Conservation (phyloP, 2,797 vertebrate species). For the Characodon lateralis region DNA sequence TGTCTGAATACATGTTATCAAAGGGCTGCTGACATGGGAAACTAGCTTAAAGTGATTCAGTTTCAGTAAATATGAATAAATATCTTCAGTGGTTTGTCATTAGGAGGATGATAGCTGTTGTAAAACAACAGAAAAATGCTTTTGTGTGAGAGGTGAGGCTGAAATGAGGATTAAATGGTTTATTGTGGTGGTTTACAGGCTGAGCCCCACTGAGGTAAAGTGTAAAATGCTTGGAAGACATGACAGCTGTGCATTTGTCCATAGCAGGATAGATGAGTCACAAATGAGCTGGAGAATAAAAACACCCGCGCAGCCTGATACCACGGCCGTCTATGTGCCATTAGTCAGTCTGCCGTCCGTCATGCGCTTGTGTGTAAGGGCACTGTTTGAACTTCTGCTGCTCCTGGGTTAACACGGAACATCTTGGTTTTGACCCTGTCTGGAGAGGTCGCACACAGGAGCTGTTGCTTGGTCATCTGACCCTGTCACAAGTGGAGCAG, state of each 20-base stretch:
- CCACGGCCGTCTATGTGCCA: conserved; percentile 52
- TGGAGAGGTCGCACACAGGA: conserved; percentile 28
- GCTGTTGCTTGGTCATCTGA: conserved; percentile 37
- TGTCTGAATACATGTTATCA: background rate
- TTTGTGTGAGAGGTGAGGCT: background rate
- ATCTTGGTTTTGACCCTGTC: conserved; percentile 33
- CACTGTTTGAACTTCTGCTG: conserved; percentile 47
- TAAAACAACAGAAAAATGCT: conserved; percentile 4
- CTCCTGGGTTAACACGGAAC: conserved; percentile 21
- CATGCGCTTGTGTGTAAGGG: conserved; percentile 35
- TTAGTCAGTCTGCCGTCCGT: conserved; percentile 54
- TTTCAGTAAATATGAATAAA: conserved; percentile 41
- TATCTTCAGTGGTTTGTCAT: background rate
- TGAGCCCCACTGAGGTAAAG: background rate
- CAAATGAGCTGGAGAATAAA: conserved; percentile 25
- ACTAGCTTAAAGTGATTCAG: conserved; percentile 29
- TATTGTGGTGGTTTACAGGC: background rate
- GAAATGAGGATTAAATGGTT: background rate
- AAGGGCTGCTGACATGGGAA: conserved; percentile 15
- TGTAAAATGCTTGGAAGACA: conserved; percentile 1
- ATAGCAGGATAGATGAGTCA: conserved; percentile 45
- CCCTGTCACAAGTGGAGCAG: conserved; percentile 24
- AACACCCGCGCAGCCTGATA: conserved; percentile 14
- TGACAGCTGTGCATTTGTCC: conserved; percentile 36
- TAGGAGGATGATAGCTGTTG: background rate